phyloP scores from a whole-genome alignment of 2,113 vertebrate genomes.

The Peromyscus maniculatus region DNA sequence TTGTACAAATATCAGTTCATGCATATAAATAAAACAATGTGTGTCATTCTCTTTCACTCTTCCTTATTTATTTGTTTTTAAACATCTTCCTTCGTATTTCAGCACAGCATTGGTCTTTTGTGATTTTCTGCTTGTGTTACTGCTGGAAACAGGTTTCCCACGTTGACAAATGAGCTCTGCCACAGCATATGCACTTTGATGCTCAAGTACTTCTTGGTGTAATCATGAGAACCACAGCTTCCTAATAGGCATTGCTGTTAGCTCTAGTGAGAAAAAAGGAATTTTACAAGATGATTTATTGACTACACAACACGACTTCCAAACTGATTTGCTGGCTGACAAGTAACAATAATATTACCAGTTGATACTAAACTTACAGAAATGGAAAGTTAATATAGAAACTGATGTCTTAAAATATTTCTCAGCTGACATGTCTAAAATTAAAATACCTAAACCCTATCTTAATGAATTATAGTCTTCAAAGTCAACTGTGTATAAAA shows the following conservation, averaged over 20 bases:
- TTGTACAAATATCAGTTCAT: not conserved
- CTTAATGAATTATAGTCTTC: constrained; percentile 63
- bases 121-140: constrained; percentile 72
- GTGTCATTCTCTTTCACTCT: constrained; percentile 50
- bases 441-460: constrained; percentile 54
- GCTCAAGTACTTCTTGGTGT: constrained; percentile 64
- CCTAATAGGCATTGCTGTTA: constrained; percentile 77
- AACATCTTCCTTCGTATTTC: constrained; percentile 56
- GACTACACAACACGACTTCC: constrained; percentile 61
- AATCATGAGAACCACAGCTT: constrained; percentile 81
- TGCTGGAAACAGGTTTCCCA: constrained; percentile 76
- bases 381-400: constrained; percentile 65
- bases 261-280: constrained; percentile 64
- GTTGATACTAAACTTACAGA: constrained; percentile 65
- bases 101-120: constrained; percentile 47
- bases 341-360: constrained; percentile 74
- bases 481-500: constrained; percentile 42
- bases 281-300: constrained; percentile 75
- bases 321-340: constrained; percentile 65
- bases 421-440: constrained; percentile 40
- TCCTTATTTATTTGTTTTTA: not conserved
- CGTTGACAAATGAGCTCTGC: constrained; percentile 81
- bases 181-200: constrained; percentile 78
- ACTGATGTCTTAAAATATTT: constrained; percentile 50
- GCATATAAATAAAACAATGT: constrained; percentile 45